A percentile compares a stretch with the other conserved stretches of the same genome.
These are phyloP conservation scores for Xestia c-nigrum DNA, from an alignment of 2,888 invertebrate species.

Conservation along the genomic window DNA sequence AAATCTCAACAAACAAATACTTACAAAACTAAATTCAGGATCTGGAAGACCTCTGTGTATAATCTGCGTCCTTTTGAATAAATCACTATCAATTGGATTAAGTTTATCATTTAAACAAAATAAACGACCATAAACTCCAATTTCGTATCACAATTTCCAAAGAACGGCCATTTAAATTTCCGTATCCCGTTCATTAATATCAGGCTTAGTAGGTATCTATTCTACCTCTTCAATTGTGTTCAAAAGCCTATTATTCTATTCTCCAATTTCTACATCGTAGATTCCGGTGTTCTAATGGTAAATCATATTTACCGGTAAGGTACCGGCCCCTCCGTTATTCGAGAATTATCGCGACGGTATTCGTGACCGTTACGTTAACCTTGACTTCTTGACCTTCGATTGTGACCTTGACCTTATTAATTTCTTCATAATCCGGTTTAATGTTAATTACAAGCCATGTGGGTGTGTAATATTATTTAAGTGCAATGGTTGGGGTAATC, in stretches of 20 bases:
- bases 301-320: constrained; percentile 44
- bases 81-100: constrained; percentile 10
- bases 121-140: constrained; percentile 9
- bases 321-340: constrained; percentile 30
- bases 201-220: constrained; percentile 26
- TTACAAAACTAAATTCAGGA: too few species aligned
- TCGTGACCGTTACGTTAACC: neutral
- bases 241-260: constrained; percentile 35
- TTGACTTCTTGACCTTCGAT: constrained; percentile 39
- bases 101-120: constrained; percentile 23
- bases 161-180: constrained; percentile 23
- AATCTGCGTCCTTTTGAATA: constrained; percentile 16
- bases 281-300: constrained; percentile 29
- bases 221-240: constrained; percentile 40
- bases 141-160: constrained; percentile 24
- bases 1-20: constrained; percentile 1
- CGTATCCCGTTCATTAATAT: constrained; percentile 34
- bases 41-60: neutral
- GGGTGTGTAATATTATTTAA: constrained; percentile 23
- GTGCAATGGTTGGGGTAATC: constrained; percentile 30
- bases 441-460: constrained; percentile 38
- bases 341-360: constrained; percentile 33
- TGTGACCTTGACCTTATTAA: constrained; percentile 46
- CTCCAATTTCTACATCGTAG: constrained; percentile 34
- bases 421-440: constrained; percentile 47